A percentile compares a stretch with the other conserved stretches of the same genome.
Conservation (phyloP, 1,140 invertebrate species). For the Ylistrum balloti region DNA sequence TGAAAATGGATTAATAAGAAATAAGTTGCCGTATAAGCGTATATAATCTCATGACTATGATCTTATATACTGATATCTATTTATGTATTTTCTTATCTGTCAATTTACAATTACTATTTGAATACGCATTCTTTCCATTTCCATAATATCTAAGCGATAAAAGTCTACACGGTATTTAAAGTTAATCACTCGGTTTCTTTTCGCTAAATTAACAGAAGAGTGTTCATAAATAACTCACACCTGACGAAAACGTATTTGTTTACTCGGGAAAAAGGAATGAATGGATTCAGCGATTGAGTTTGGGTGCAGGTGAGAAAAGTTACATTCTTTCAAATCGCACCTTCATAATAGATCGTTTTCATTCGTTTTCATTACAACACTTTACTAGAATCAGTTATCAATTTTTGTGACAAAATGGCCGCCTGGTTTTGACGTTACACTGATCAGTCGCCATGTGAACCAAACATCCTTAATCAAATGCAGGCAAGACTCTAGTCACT, state of each 20-base stretch:
- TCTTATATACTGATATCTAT: neutral
- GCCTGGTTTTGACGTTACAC: conserved; percentile 5
- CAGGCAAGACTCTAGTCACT: neutral
- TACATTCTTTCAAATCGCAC: neutral
- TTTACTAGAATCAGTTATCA: neutral
- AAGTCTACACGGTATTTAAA: no score
- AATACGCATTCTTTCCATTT: no score
- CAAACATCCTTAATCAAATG: conserved; percentile 1
- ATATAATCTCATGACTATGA: neutral
- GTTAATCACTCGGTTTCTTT: neutral
- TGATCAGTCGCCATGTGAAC: neutral
- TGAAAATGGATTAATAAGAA: neutral
- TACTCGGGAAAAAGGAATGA: neutral
- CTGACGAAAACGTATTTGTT: neutral
- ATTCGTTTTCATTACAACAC: neutral
- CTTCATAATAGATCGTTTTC: neutral
- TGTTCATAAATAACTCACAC: neutral
- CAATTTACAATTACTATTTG: neutral
- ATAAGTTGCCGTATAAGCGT: neutral
- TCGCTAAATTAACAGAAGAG: neutral
- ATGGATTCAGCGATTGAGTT: neutral
- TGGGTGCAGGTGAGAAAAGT: neutral
- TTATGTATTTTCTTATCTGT: neutral
- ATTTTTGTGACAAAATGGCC: neutral
- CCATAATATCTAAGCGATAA: no score